Percentiles rank a stretch among this genome's conserved stretches.
Conservation (phyloP, 2,113 vertebrate genomes). For the Lathamus discolor region DNA sequence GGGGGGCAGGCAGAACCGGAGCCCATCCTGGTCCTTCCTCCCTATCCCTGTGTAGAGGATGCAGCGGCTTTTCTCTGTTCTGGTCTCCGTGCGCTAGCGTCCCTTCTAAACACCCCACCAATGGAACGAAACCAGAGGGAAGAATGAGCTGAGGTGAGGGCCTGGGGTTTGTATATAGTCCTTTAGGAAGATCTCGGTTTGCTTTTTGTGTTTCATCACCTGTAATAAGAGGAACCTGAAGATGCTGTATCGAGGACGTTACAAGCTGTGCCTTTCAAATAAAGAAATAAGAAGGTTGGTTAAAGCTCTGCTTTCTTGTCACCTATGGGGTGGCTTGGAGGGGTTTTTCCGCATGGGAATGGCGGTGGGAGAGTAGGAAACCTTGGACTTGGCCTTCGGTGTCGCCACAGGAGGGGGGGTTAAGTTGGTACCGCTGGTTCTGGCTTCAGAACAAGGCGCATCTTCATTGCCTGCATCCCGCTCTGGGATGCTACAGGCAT, state of each 20-base stretch:
- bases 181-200: conserved; percentile 72
- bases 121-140: conserved; percentile 1
- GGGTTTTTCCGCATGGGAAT: neutral
- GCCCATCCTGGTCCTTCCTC: neutral
- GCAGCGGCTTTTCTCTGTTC: conserved; percentile 72
- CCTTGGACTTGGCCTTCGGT: neutral
- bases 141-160: conserved; percentile 42
- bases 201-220: conserved; percentile 74
- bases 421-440: neutral
- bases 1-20: neutral
- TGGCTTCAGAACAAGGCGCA: rapidly evolving
- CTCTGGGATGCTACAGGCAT: neutral
- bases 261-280: conserved; percentile 84
- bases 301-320: neutral
- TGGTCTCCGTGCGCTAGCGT: conserved; percentile 67
- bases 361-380: neutral
- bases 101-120: conserved; percentile 56
- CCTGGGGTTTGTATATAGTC: conserved; percentile 78
- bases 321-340: neutral
- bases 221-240: conserved; percentile 68
- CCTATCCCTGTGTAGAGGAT: conserved; percentile 62
- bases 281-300: conserved; percentile 80
- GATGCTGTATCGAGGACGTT: conserved; percentile 76
- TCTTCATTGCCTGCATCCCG: rapidly evolving
- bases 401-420: neutral